phyloP scores from a whole-genome alignment of 2,113 vertebrate genomes.

The Barbus barbus region DNA sequence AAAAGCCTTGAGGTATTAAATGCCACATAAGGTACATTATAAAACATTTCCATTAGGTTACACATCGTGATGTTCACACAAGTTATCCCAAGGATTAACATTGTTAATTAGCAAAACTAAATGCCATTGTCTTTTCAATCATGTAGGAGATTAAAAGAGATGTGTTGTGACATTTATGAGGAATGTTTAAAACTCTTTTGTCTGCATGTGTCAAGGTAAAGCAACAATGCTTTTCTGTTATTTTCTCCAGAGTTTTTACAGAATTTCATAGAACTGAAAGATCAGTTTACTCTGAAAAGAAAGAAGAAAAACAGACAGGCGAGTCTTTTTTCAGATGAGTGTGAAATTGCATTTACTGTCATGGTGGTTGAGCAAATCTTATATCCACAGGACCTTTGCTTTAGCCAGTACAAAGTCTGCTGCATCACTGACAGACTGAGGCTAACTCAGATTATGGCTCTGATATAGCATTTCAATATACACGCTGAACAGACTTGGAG shows the following conservation, averaged over 20 bases:
- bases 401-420: background rate
- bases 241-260: background rate
- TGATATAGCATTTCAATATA: background rate
- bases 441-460: background rate
- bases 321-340: background rate
- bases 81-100: background rate
- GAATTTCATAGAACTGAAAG: background rate
- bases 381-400: background rate
- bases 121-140: background rate
- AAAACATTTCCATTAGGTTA: background rate
- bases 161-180: slow-evolving; percentile 10
- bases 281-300: background rate
- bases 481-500: background rate
- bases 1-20: background rate
- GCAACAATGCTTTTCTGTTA: background rate
- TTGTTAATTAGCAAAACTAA: background rate
- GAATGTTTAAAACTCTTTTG: too few relatives aligned
- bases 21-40: background rate
- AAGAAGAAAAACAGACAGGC: background rate
- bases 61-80: background rate
- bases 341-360: background rate
- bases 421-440: background rate
- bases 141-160: slow-evolving; percentile 8
- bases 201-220: too few relatives aligned
- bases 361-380: background rate